A percentile compares a stretch with the other conserved stretches of the same genome.
Evolutionary conservation across 2,113 vertebrate genomes (phyloP).

Genomic region (Hippocampus zosterae): DNA sequence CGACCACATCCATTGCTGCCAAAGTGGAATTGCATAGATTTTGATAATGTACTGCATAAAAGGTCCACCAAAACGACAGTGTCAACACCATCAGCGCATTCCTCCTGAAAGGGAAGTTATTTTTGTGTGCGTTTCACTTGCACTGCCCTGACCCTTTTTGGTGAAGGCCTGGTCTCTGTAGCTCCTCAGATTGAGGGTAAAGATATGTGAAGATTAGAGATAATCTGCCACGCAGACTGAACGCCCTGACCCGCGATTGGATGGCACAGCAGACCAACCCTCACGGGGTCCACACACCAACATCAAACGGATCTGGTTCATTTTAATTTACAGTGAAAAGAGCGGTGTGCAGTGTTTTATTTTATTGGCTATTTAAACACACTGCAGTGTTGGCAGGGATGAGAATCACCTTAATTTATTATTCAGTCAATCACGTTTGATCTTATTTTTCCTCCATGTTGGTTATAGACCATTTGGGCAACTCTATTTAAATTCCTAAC

Average conservation of each 20-base stretch:
- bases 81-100: background rate
- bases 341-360: background rate
- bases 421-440: background rate
- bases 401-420: background rate
- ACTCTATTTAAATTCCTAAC: background rate
- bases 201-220: conserved; percentile 72
- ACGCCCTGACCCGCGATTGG: conserved; percentile 50
- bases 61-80: background rate
- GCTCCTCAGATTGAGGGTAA: conserved; percentile 55
- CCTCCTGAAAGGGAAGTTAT: background rate
- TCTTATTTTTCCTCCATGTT: background rate
- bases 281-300: background rate
- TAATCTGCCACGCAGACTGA: conserved; percentile 69
- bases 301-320: background rate
- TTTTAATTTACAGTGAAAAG: background rate
- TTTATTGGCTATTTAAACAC: conserved; percentile 38
- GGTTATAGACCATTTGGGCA: background rate
- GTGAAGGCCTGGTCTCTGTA: conserved; percentile 43
- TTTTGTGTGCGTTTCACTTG: background rate
- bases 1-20: background rate
- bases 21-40: background rate
- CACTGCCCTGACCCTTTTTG: conserved; percentile 22
- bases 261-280: conserved; percentile 42
- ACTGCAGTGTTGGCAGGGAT: conserved; percentile 37
- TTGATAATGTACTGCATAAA: background rate